phyloP scores from a whole-genome alignment of 1,140 invertebrate species.

The Procambarus virginalis region DNA sequence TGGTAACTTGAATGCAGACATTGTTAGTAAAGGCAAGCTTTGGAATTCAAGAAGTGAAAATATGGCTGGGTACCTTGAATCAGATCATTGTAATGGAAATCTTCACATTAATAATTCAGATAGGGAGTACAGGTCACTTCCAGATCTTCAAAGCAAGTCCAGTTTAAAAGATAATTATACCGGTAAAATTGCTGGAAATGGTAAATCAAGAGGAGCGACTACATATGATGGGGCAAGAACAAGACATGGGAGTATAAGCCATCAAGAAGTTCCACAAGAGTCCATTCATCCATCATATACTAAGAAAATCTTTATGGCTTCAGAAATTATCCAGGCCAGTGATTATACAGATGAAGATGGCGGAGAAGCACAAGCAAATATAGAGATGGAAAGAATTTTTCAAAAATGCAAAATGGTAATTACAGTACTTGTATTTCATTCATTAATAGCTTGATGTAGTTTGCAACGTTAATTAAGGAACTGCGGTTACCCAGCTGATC shows the following conservation, averaged over 20 bases:
- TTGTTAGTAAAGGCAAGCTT: neutral
- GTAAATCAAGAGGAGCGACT: neutral
- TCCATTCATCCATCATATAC: neutral
- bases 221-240: neutral
- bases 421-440: neutral
- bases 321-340: slow-evolving; percentile 30
- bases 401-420: slow-evolving; percentile 19
- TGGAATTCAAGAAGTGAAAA: neutral
- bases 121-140: neutral
- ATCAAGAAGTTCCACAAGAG: neutral
- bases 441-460: too few relatives aligned
- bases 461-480: too few relatives aligned
- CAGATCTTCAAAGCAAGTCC: neutral
- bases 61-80: neutral
- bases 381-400: slow-evolving; percentile 8
- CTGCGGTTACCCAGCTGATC: too few relatives aligned
- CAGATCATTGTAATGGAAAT: neutral
- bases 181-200: neutral
- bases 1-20: neutral
- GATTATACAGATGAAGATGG: slow-evolving; percentile 27
- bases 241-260: neutral
- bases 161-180: neutral
- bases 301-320: slow-evolving; percentile 12
- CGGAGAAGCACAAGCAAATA: neutral
- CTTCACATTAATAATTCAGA: neutral